A percentile compares a stretch with the other conserved stretches of the same genome.
Evolutionary conservation across 1,140 invertebrate genomes (phyloP).

Genomic region (Drosophila rhopaloa): DNA sequence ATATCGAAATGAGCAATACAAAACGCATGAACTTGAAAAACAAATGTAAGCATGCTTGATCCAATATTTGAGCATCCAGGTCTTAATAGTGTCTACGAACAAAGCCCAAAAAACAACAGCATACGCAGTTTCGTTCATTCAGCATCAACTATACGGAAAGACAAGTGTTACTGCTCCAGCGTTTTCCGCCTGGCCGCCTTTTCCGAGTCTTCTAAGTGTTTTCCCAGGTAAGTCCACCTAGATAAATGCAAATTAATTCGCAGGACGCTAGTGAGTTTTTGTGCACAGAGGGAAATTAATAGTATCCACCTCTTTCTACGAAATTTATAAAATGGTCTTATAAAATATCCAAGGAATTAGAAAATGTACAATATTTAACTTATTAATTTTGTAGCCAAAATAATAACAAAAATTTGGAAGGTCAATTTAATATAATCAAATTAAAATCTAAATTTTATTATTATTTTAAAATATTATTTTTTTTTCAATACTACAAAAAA

Average conservation of each 20-base stretch:
- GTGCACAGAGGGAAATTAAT: constrained; percentile 11
- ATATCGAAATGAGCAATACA: constrained; percentile 46
- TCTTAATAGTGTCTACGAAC: constrained; percentile 45
- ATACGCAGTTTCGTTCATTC: constrained; percentile 23
- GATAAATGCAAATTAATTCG: constrained; percentile 47
- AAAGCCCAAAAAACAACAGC: constrained; percentile 16
- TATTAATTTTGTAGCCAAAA: too few relatives aligned
- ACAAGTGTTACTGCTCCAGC: constrained; percentile 28
- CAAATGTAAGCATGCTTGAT: constrained; percentile 40
- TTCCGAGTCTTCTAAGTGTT: constrained; percentile 31
- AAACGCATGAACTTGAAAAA: constrained; percentile 35
- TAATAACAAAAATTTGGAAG: too few relatives aligned
- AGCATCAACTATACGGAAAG: constrained; percentile 20
- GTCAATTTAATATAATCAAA: too few relatives aligned
- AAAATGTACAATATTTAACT: too few relatives aligned
- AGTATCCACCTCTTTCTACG: too few relatives aligned
- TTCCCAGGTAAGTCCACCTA: constrained; percentile 37
- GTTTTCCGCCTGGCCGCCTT: constrained; percentile 33
- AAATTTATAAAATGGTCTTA: too few relatives aligned
- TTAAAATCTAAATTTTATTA: too few relatives aligned
- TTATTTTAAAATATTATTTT: too few relatives aligned
- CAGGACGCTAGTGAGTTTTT: constrained; percentile 1
- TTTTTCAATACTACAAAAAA: neutral
- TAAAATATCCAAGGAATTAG: too few relatives aligned
- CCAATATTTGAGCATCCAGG: constrained; percentile 34